Percentiles rank a stretch among this genome's conserved stretches.
These are phyloP conservation scores for Falco naumanni DNA, from an alignment of 2,797 vertebrate species.

Conservation along the genomic window DNA sequence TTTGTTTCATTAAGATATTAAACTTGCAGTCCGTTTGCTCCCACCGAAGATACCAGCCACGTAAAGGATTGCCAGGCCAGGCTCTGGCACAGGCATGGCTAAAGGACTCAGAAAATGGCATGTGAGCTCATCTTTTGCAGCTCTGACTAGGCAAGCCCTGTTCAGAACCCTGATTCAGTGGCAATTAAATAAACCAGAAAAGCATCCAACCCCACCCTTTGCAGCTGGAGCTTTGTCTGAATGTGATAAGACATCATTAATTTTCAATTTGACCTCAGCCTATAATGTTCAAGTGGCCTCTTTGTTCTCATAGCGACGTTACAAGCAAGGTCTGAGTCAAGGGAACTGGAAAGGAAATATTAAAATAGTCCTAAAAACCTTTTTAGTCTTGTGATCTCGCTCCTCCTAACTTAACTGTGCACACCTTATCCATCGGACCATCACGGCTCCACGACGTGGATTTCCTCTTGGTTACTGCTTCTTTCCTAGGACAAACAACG, in stretches of 20 bases:
- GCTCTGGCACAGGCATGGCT: background rate
- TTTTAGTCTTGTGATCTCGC: conserved; percentile 18
- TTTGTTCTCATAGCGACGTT: conserved; percentile 57
- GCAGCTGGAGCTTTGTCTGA: conserved; percentile 70
- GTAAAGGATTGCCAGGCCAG: background rate
- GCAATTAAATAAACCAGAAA: conserved; percentile 67
- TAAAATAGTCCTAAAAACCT: conserved; percentile 58
- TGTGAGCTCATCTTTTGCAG: conserved; percentile 61
- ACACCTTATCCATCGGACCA: conserved; percentile 34
- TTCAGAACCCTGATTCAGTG: conserved; percentile 42
- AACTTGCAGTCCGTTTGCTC: conserved; percentile 14
- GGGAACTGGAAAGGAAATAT: conserved; percentile 58
- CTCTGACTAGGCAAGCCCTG: conserved; percentile 9
- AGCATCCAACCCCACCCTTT: conserved; percentile 58
- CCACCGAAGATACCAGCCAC: background rate
- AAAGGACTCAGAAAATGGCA: conserved; percentile 7
- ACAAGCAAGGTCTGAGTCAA: conserved; percentile 64
- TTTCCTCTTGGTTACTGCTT: conserved; percentile 14
- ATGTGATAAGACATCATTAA: conserved; percentile 73
- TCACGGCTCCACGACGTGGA: background rate
- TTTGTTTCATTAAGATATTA: conserved; percentile 67
- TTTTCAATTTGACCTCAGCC: conserved; percentile 71
- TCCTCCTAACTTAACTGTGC: conserved; percentile 1
- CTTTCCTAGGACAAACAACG: conserved; percentile 26
- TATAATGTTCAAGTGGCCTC: conserved; percentile 65